Percentiles rank a stretch among this genome's conserved stretches.
These are phyloP conservation scores for Hirtodrosophila cameraria DNA, from an alignment of 2,888 invertebrate genomes.

Conservation along the genomic window DNA sequence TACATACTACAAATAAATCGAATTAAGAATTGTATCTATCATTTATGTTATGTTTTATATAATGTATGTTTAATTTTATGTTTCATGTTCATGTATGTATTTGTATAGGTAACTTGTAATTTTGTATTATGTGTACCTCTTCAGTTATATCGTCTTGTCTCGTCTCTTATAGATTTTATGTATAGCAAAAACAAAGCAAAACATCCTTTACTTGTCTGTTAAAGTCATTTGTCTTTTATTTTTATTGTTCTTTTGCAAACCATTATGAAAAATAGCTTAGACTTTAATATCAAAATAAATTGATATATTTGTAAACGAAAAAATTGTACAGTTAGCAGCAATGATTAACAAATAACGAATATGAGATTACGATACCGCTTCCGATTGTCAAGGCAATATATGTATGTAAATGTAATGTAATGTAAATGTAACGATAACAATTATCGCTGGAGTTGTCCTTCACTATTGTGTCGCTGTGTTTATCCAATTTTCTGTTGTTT, in stretches of 20 bases:
- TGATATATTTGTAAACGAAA: constrained; percentile 23
- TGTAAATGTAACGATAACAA: constrained; percentile 39
- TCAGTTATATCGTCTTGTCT: not conserved
- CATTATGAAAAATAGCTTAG: not conserved
- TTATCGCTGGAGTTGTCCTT: constrained; percentile 9
- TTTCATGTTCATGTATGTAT: constrained; percentile 19
- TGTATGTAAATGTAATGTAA: constrained; percentile 40
- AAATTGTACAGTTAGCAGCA: constrained; percentile 47
- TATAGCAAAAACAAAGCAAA: constrained; percentile 5
- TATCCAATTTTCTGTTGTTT: not conserved
- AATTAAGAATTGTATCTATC: constrained; percentile 18
- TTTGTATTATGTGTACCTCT: constrained; percentile 10
- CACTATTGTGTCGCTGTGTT: not conserved
- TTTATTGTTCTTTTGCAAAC: constrained; percentile 2
- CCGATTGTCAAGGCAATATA: constrained; percentile 1
- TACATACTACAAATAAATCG: constrained; percentile 12
- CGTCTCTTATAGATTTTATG: constrained; percentile 4
- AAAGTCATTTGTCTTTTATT: not conserved
- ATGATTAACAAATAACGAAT: constrained; percentile 18
- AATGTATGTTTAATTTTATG: not conserved
- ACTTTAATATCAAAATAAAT: constrained; percentile 4
- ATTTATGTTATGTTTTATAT: constrained; percentile 10
- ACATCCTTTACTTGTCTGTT: not conserved
- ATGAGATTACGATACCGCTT: constrained; percentile 15
- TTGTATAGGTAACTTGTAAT: constrained; percentile 1